Base-by-base conservation (phyloP, 2,797 vertebrate genomes). In the Pseudochirops cupreus region DNA sequence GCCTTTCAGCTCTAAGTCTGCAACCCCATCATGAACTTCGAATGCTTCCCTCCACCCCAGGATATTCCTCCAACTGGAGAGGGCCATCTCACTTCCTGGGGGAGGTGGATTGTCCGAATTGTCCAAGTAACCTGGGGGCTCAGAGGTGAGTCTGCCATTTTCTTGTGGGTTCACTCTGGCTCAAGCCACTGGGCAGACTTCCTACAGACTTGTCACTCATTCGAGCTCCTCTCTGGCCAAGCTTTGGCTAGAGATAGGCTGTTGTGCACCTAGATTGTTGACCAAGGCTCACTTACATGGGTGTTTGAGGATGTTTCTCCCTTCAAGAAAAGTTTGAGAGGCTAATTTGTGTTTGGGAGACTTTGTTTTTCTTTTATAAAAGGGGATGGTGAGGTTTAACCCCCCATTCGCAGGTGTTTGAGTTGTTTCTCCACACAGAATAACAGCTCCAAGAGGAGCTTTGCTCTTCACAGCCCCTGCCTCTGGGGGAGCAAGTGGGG, bases 381-480 rank as follows among this genome's bases (percentile, higher is more conserved):
- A 67, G 46, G 9, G 50, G n/a, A 1, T 67, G 87, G 91, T 31
- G 82, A 0, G 7, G 33, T 56, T 39, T 39, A 29, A 11, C 7
- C 28, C 14, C 31, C 11, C 0, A 52, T 54, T 92, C 82, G 95
- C 94, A 97, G 97, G 91, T 95, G 94, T 91, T 92, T 56, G 2
- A 0, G 33, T 29, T 18, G 39, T 62, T 54, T 92, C 54, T 31
- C 6, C 46, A 26, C 3, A 5, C 91, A 24, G 93, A 54, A 58
- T 55, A 59, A 67, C 53, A 29, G 0, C 11, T 28, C 33, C 24
- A 56, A 54, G 26, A 55, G 39, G 92, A 92, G 93, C 21, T 33
- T 5, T 21, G 31, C 90, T 95, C 95, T 95, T 97, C 91, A 92
- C 96, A 97, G 33, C 33, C 5, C 62, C 62, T n/a, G 62, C 62